These are phyloP conservation scores for Otolemur crassicaudatus DNA, from an alignment of 2,797 vertebrate species.

Conservation along the genomic window DNA sequence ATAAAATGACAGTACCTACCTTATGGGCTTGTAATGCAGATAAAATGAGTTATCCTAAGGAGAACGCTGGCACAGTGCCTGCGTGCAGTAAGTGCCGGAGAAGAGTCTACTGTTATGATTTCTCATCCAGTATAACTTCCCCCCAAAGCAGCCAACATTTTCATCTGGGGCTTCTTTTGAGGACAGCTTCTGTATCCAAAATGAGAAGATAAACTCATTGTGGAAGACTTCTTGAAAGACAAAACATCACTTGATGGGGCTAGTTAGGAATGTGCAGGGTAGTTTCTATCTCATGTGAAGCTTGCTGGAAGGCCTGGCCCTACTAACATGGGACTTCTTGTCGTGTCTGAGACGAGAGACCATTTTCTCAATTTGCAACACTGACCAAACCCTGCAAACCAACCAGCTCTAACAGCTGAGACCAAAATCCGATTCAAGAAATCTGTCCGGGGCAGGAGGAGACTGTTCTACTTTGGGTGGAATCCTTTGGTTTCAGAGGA, in stretches of 20 bases:
- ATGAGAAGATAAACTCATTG: background rate
- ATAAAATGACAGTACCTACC: background rate
- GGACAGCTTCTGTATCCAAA: background rate
- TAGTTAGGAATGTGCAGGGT: background rate
- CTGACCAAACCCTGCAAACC: background rate
- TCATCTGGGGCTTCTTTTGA: background rate
- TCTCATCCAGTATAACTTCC: background rate
- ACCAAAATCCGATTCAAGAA: background rate
- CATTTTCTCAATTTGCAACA: background rate
- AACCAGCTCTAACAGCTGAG: background rate
- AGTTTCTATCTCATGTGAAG: background rate
- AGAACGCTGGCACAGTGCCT: background rate
- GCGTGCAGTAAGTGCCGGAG: accelerated
- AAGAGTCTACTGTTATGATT: background rate
- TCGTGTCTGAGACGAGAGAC: background rate
- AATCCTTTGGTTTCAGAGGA: too few relatives aligned
- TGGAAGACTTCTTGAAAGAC: background rate
- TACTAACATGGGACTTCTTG: background rate
- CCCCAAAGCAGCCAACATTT: background rate
- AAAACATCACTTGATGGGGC: background rate
- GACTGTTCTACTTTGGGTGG: background rate
- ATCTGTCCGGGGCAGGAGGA: background rate
- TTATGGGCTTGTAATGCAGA: background rate
- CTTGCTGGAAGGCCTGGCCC: background rate
- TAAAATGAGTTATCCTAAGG: background rate